Evolutionary conservation across 2,888 invertebrate genomes (phyloP).

Genomic region (Athripsodes cinereus): DNA sequence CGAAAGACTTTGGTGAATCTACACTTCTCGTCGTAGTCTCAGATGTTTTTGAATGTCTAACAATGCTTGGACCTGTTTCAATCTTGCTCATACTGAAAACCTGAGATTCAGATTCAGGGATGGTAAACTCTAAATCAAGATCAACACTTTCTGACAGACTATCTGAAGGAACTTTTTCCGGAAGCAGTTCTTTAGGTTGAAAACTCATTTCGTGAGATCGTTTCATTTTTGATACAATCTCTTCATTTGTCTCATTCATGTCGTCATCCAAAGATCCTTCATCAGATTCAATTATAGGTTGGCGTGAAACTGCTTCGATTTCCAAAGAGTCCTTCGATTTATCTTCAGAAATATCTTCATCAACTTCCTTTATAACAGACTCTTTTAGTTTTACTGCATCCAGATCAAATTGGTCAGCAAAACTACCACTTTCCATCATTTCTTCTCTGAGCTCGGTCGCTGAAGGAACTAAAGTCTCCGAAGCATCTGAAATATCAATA

Average conservation of each 20-base stretch:
- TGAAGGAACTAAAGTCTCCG: constrained; percentile 90
- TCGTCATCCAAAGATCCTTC: constrained; percentile 54
- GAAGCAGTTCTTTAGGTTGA: constrained; percentile 55
- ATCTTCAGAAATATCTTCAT: constrained; percentile 34
- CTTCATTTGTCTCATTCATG: constrained; percentile 42
- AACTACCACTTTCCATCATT: constrained; percentile 57
- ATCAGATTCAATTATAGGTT: constrained; percentile 42
- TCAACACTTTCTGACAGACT: constrained; percentile 43
- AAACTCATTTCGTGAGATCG: constrained; percentile 89
- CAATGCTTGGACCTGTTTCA: constrained; percentile 24
- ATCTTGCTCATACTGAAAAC: constrained; percentile 27
- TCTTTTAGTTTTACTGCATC: constrained; percentile 31
- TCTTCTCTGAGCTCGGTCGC: constrained; percentile 75
- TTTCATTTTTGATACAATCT: constrained; percentile 72
- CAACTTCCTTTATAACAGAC: constrained; percentile 30
- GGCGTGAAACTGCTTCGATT: constrained; percentile 10
- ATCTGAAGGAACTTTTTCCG: constrained; percentile 45
- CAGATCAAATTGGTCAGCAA: constrained; percentile 49
- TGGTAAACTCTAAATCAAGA: constrained; percentile 22
- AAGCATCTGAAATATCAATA: constrained; percentile 85
- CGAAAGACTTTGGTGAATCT: constrained; percentile 25
- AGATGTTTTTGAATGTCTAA: constrained; percentile 22
- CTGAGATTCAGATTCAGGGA: constrained; percentile 26
- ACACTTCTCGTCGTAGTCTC: constrained; percentile 16
- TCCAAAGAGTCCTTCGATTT: constrained; percentile 27